phyloP scores from a whole-genome alignment of 2,797 vertebrate genomes.

The Gastrophryne carolinensis region DNA sequence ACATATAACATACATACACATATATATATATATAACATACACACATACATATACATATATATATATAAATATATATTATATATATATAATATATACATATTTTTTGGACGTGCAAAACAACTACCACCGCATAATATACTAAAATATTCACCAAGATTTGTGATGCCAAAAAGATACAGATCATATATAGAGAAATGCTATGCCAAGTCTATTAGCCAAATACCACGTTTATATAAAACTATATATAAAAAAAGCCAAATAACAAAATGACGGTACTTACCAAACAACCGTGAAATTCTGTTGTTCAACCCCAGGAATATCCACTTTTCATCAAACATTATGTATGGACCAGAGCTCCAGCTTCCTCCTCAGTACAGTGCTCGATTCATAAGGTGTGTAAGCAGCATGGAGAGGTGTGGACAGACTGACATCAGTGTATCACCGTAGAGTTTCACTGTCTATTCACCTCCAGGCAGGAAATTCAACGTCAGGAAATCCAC shows the following conservation, averaged over 20 bases:
- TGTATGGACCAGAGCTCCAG: not conserved
- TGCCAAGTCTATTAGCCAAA: no score
- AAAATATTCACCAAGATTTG: no score
- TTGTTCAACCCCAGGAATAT: not conserved
- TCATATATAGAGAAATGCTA: no score
- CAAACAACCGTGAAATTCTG: not conserved
- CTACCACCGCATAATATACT: no score
- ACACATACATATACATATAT: no score
- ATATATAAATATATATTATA: no score
- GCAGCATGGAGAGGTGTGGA: not conserved
- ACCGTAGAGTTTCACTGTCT: not conserved
- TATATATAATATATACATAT: no score
- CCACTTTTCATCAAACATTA: constrained; percentile 26
- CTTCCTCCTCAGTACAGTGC: not conserved
- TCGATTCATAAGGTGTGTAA: not conserved
- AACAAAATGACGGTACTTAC: not conserved
- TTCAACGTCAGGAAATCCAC: constrained; percentile 14
- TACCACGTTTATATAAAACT: not conserved
- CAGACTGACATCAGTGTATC: constrained; percentile 19
- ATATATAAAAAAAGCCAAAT: not conserved
- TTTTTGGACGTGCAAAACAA: no score
- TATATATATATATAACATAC: no score
- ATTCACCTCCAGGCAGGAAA: constrained; percentile 25
- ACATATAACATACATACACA: no score
- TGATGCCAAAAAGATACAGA: no score